These are phyloP conservation scores for Clarias magur DNA, from an alignment of 2,113 vertebrate species.

Conservation along the genomic window DNA sequence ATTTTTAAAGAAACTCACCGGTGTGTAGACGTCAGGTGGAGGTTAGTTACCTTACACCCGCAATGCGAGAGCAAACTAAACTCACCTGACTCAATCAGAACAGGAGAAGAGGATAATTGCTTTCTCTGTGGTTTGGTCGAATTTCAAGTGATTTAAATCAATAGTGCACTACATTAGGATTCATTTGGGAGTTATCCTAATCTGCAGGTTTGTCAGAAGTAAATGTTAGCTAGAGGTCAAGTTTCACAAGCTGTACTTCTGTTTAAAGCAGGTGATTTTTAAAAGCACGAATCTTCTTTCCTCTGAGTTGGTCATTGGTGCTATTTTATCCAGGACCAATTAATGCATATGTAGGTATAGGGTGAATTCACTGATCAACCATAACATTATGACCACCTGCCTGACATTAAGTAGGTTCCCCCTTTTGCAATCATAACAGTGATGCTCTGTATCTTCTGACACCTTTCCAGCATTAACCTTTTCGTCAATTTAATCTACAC, in stretches of 20 bases:
- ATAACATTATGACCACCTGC: too few relatives aligned
- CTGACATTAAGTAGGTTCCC: too few relatives aligned
- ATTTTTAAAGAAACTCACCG: background rate
- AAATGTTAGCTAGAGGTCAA: background rate
- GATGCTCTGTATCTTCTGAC: too few relatives aligned
- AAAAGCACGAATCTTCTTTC: background rate
- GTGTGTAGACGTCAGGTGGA: background rate
- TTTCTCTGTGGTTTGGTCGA: background rate
- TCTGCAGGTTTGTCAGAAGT: background rate
- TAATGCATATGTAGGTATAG: background rate
- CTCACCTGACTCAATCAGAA: constrained; percentile 19
- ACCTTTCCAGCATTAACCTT: too few relatives aligned
- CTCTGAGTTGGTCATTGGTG: background rate
- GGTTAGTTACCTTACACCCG: too few relatives aligned
- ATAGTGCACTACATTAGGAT: background rate
- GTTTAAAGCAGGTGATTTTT: background rate
- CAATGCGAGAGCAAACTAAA: background rate
- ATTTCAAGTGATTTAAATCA: background rate
- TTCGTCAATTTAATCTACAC: too few relatives aligned
- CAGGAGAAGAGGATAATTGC: background rate
- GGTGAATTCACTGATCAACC: too few relatives aligned
- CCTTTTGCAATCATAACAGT: too few relatives aligned
- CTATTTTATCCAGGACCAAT: background rate
- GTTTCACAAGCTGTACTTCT: background rate
- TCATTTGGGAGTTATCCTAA: background rate